Evolutionary conservation across 2,888 invertebrate species (phyloP), one percentile per base, ranked within the genome.

Genomic region (Nomada goodeniana): DNA sequence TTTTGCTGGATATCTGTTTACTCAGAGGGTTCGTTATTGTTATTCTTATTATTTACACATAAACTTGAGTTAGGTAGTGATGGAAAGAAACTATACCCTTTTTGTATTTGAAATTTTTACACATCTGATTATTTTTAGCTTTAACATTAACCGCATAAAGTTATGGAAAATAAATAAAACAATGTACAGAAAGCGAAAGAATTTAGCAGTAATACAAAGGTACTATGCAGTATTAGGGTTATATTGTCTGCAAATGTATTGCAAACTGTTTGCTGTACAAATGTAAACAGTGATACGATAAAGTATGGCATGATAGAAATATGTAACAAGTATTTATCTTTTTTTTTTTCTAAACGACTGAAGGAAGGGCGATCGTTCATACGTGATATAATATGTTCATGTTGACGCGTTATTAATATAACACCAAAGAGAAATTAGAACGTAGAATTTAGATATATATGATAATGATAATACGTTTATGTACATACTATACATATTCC

Each of bases 401-500:
- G 84, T 71, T 83, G 84, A 86, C 68, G 72, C 68, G 63, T 72
- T 80, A 82, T 86, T 85, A 80, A 81, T 86, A 76, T 83, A 85
- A 81, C 75, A 82, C 81, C 68, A 82, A 84, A 85, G 77, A 68
- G 69, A 75, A 80, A 89, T 78, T 82, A 7, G 82, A 88, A 86
- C 86, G 78, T 72, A 86, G 59, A 83, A 67, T 74, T 83, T 85
- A 82, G 75, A 85, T 79, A 81, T 69, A 78, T 79, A 78, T 47
- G 36, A 70, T 77, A 63, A 76, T 77, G 68, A 63, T 84, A 76
- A 69, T 72, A 76, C 65, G 70, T 84, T 84, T 87, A 87, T 87
- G 80, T 87, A 87, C 87, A 87, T 87, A 87, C 84, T 87, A 87
- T 87, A 87, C 87, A 87, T 83, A 81, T 84, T 68, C 75, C 72